phyloP scores from a whole-genome alignment of 2,113 vertebrate species.

The Anarhynchus alexandrinus region DNA sequence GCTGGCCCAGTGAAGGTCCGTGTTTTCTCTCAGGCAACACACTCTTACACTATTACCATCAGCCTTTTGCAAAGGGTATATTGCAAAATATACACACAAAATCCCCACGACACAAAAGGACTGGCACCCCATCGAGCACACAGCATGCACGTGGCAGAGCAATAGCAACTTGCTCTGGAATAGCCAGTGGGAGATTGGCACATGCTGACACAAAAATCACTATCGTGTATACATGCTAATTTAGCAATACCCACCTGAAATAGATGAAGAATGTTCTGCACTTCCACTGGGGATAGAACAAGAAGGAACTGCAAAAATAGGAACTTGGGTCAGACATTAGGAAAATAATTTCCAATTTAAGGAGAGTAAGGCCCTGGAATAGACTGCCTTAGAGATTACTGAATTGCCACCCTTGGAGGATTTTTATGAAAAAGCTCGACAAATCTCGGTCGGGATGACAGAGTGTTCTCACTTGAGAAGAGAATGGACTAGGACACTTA shows the following conservation, averaged over 20 bases:
- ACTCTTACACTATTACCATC: not conserved
- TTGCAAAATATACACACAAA: not conserved
- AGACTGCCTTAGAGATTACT: not conserved
- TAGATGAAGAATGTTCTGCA: not conserved
- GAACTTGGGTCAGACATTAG: not conserved
- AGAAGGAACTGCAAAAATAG: not conserved
- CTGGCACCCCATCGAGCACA: too few relatives aligned
- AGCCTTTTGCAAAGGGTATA: not conserved
- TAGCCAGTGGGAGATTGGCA: not conserved
- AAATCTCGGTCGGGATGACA: not conserved
- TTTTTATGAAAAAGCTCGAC: not conserved
- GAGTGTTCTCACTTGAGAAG: not conserved
- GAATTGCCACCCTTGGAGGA: not conserved
- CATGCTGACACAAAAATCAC: not conserved
- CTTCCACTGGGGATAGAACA: not conserved
- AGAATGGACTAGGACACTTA: not conserved
- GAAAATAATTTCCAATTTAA: not conserved
- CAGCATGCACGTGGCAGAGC: not conserved
- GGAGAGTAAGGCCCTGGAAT: not conserved
- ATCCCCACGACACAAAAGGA: not conserved
- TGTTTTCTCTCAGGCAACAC: not conserved
- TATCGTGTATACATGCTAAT: rapidly evolving
- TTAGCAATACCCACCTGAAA: not conserved
- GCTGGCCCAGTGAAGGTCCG: not conserved
- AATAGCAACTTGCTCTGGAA: not conserved